phyloP scores from a whole-genome alignment of 2,113 vertebrate species.

The Passer montanus region DNA sequence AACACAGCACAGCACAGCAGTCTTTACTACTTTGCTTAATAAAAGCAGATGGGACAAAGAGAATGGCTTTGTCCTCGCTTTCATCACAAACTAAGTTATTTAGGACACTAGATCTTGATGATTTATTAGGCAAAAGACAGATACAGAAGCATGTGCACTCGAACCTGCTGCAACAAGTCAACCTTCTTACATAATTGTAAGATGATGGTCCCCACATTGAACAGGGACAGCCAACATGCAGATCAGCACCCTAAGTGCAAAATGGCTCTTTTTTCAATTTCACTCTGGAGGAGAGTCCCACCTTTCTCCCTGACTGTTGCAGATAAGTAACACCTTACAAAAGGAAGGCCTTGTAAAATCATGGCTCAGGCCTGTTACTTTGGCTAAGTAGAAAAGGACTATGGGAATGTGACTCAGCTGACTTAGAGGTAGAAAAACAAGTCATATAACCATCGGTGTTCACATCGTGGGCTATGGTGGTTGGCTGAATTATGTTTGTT shows the following conservation, averaged over 20 bases:
- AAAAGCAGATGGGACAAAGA: not conserved
- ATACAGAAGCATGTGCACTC: not conserved
- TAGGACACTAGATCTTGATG: not conserved
- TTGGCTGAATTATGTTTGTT: not conserved
- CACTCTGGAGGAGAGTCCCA: not conserved
- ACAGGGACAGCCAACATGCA: not conserved
- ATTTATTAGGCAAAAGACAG: not conserved
- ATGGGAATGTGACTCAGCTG: not conserved
- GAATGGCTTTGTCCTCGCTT: not conserved
- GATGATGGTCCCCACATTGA: not conserved
- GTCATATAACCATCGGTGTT: not conserved
- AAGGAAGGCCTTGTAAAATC: not conserved
- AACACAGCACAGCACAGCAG: not conserved
- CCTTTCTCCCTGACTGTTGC: not conserved
- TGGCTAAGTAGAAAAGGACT: not conserved
- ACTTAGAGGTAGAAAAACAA: not conserved
- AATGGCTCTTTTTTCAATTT: not conserved
- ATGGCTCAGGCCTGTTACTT: not conserved
- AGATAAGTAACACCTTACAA: not conserved
- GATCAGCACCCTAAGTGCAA: not conserved
- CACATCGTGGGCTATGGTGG: not conserved
- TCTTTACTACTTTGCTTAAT: not conserved
- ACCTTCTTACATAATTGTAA: not conserved
- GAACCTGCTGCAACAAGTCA: not conserved
- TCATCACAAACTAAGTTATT: not conserved